Percentiles rank a stretch among this genome's conserved stretches.
Evolutionary conservation across 1,140 invertebrate genomes (phyloP).

Genomic region (Armadillidium nasatum): DNA sequence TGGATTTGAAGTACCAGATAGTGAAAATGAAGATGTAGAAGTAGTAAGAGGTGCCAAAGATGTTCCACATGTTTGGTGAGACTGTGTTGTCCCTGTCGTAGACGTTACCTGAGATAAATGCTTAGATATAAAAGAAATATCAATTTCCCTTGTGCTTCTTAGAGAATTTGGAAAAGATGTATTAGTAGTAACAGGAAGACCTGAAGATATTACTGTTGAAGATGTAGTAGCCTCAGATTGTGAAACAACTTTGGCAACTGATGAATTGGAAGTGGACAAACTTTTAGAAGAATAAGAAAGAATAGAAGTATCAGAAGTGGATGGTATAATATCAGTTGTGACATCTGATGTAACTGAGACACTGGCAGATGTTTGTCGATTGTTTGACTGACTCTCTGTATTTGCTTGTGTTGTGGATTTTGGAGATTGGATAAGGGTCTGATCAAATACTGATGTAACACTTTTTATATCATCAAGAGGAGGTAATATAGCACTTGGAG

Average conservation of each 20-base stretch:
- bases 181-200: not conserved
- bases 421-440: not conserved
- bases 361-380: not conserved
- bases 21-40: not conserved
- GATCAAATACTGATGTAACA: not conserved
- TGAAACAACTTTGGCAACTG: too few species aligned
- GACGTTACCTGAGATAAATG: not conserved
- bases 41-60: not conserved
- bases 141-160: not conserved
- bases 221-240: not conserved
- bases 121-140: slow-evolving; percentile 7
- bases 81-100: not conserved
- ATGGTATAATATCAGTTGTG: not conserved
- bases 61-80: not conserved
- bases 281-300: not conserved
- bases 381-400: not conserved
- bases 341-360: not conserved
- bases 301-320: not conserved
- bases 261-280: too few species aligned
- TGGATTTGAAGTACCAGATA: not conserved
- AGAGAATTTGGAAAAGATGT: not conserved
- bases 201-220: not conserved
- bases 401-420: not conserved
- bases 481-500: slow-evolving; percentile 47
- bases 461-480: not conserved